phyloP scores from a whole-genome alignment of 2,113 vertebrate genomes.

The Cyanistes caeruleus region DNA sequence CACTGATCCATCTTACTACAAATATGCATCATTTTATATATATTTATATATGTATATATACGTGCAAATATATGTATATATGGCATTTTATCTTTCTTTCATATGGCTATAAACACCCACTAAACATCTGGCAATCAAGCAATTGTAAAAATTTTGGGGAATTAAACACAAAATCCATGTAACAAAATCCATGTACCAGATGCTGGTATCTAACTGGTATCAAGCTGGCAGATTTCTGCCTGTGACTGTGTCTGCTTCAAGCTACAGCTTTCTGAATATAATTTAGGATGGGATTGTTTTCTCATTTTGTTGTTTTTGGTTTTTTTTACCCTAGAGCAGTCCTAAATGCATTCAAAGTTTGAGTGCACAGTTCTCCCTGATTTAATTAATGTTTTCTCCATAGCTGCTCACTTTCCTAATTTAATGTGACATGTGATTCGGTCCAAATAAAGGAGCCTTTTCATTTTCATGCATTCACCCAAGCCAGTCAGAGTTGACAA shows the following conservation, averaged over 20 bases:
- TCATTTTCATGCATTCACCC: background rate
- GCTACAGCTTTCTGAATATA: background rate
- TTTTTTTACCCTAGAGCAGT: background rate
- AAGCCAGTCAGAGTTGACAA: background rate
- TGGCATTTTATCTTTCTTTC: background rate
- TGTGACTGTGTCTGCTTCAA: background rate
- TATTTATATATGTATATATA: too few species aligned
- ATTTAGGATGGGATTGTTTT: background rate
- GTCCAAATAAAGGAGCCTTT: constrained; percentile 15
- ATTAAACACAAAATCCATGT: background rate
- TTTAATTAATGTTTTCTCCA: constrained; percentile 37
- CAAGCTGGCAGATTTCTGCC: background rate
- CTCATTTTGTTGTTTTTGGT: background rate
- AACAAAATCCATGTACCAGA: background rate
- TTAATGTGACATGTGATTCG: constrained; percentile 19
- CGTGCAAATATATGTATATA: background rate
- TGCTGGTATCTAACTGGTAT: background rate
- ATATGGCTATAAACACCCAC: background rate
- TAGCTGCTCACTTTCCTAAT: background rate
- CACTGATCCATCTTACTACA: background rate
- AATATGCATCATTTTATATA: background rate
- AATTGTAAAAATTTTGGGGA: background rate
- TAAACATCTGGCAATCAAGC: background rate
- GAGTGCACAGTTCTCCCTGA: background rate
- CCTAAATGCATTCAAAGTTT: background rate